Percentiles rank a stretch among this genome's conserved stretches.
Conservation (phyloP, 2,797 vertebrate genomes). For the Ficedula albicollis region DNA sequence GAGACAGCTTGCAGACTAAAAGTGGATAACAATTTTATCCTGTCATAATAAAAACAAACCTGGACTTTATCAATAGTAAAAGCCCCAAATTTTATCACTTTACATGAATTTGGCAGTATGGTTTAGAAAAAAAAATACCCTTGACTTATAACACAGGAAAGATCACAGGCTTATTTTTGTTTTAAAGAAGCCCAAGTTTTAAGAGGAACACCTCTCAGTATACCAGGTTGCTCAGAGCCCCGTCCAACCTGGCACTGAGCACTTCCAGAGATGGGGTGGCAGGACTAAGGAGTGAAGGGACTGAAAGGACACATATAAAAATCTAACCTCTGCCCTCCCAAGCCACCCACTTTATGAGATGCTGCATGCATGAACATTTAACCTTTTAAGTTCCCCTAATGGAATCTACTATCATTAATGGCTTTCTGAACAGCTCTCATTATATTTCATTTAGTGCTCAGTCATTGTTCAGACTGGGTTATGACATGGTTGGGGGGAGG, state of each 20-base stretch:
- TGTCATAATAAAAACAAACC: neutral
- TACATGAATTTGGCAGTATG: neutral
- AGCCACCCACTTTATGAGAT: neutral
- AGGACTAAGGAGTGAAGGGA: neutral
- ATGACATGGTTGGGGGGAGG: neutral
- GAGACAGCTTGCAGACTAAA: neutral
- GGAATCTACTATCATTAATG: neutral
- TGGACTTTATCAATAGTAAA: neutral
- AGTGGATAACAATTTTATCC: neutral
- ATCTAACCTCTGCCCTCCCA: neutral
- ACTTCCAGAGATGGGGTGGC: neutral
- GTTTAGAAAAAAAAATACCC: constrained; percentile 1
- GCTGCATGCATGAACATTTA: accelerated
- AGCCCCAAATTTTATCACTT: constrained; percentile 7
- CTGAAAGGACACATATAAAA: neutral
- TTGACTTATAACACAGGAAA: neutral
- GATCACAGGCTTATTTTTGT: neutral
- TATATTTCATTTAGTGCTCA: neutral
- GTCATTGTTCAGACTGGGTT: neutral
- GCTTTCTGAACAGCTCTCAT: neutral
- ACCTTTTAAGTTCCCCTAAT: neutral
- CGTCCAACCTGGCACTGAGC: neutral
- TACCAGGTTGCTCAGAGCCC: neutral
- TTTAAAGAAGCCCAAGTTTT: neutral
- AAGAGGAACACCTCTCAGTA: neutral